phyloP scores from a whole-genome alignment of 2,888 invertebrate species.

The Agonopterix arenella region DNA sequence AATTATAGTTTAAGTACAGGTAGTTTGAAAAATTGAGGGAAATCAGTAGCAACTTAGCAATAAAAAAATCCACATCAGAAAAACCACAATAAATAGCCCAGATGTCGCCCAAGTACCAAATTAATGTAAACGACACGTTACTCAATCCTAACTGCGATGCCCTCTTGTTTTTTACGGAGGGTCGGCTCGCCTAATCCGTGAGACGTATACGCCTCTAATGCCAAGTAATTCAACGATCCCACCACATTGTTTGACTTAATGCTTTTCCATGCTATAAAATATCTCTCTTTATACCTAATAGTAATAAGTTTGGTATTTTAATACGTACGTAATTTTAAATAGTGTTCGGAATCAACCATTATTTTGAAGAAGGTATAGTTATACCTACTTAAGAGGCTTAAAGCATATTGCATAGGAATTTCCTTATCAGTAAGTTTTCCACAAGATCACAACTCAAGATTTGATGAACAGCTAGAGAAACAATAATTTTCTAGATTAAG shows the following conservation, averaged over 20 bases:
- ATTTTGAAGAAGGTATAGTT: no score
- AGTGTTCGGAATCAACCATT: no score
- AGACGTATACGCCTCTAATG: conserved; percentile 56
- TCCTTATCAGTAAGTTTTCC: no score
- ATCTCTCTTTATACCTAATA: background rate
- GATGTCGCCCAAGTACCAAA: conserved; percentile 14
- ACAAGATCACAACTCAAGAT: no score
- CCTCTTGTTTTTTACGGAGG: conserved; percentile 73
- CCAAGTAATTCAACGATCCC: conserved; percentile 68
- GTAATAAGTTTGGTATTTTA: no score
- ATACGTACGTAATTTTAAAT: no score
- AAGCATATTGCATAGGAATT: no score
- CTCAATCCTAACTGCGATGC: conserved; percentile 39
- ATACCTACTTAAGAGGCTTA: no score
- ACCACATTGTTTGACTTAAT: conserved; percentile 50
- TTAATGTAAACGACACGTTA: conserved; percentile 38
- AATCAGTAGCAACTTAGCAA: no score
- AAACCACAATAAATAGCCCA: conserved; percentile 2
- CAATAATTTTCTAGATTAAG: background rate
- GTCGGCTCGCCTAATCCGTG: conserved; percentile 47
- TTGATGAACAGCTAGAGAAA: background rate
- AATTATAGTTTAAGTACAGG: no score
- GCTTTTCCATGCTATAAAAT: conserved; percentile 22
- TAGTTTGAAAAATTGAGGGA: no score
- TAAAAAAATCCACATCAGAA: no score